These are phyloP conservation scores for Leiothrix lutea DNA, from an alignment of 2,113 vertebrate species.

Conservation along the genomic window DNA sequence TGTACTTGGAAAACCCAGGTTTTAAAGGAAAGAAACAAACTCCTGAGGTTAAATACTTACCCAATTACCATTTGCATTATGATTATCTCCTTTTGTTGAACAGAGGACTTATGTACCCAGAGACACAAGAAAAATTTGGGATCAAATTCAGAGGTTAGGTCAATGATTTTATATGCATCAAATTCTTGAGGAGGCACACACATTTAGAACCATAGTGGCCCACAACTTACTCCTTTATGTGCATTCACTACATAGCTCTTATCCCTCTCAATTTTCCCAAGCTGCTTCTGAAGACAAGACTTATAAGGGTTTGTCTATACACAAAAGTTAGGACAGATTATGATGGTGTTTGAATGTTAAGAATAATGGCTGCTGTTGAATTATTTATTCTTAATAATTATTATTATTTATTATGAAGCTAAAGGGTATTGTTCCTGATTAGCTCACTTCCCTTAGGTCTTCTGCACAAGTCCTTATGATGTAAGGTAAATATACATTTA, in stretches of 20 bases:
- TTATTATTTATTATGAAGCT: not conserved
- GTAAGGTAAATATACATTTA: not conserved
- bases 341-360: not conserved
- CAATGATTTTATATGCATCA: not conserved
- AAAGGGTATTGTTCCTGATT: not conserved
- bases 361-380: not conserved
- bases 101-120: not conserved
- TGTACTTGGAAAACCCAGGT: not conserved
- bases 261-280: not conserved
- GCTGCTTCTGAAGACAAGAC: not conserved
- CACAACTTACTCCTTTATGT: not conserved
- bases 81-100: not conserved
- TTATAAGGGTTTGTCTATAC: not conserved
- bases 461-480: not conserved
- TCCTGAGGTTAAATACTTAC: not conserved
- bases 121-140: not conserved
- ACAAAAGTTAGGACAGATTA: not conserved
- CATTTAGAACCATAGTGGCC: not conserved
- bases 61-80: not conserved
- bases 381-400: not conserved
- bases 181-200: not conserved
- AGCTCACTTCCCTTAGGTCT: not conserved
- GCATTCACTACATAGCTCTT: not conserved
- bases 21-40: not conserved
- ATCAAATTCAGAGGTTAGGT: not conserved